Base-by-base conservation (phyloP, 2,888 invertebrate genomes). In the Callimorpha dominula region DNA sequence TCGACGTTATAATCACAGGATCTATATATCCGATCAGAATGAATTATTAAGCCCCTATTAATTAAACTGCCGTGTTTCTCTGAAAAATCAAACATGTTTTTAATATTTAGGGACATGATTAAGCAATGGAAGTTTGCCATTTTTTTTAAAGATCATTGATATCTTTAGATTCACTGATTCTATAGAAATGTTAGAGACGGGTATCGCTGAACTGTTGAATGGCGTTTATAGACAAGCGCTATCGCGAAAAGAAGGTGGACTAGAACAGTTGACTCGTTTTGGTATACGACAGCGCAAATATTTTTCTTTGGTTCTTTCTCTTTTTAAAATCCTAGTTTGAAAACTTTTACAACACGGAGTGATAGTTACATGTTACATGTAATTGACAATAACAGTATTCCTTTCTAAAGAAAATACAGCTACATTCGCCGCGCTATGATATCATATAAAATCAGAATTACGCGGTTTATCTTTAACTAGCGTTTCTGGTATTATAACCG, bases 371-470 rank as follows among this genome's bases (percentile, higher is more conserved):
- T 31, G 12, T 31, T 31, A 14, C 14, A 74, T 74, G 70, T 4
- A 54, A 63, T 70, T 65, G 65, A 65, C 54, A 42, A 65, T n/a
- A 57, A 14, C 11, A 46, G 54, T 11, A 31, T 64, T 43, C 46
- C n/a, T 54, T 43, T 46, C 43, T 4, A 70, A 65, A 65, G 6
- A 15, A 54, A 63, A 54, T 65, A 65, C 65, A 54, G 70, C 65
- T 70, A 65, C 14, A 52, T 57, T 20, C 7, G 31, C 17, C n/a
- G 43, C 8, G 43, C 8, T 57, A 57, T 57, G n/a, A 65, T 43
- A 40, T 57, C 42, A 65, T 43, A 40, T 46, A 49, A 70, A 70
- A 40, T 65, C 20, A 40, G 8, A 57, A 70, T 70, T 68, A 43
- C 20, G 1, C 65, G 65, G 31, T 65, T 57, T n/a, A 20, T 31